These are phyloP conservation scores for Metacarcinus magister DNA, from an alignment of 2,888 invertebrate genomes.

Conservation along the genomic window DNA sequence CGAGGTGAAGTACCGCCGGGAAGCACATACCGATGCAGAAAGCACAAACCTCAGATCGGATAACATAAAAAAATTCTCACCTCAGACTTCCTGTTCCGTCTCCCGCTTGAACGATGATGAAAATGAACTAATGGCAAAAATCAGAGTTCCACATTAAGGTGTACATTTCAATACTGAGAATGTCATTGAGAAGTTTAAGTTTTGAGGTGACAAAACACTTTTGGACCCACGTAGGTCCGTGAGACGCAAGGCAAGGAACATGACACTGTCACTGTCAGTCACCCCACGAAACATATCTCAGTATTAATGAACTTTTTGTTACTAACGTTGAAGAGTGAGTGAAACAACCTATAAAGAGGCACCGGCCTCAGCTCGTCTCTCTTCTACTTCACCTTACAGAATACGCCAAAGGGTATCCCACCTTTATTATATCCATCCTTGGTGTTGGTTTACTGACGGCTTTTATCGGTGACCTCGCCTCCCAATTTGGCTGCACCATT, in stretches of 20 bases:
- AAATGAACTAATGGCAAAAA: neutral
- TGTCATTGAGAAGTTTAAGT: neutral
- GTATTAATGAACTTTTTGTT: neutral
- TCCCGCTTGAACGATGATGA: neutral
- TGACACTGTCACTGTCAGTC: neutral
- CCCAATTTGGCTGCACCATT: constrained; percentile 98
- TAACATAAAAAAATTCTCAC: neutral
- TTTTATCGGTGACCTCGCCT: constrained; percentile 97
- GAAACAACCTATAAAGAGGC: neutral
- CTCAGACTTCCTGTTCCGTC: neutral
- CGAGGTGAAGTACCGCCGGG: neutral
- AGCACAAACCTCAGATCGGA: neutral
- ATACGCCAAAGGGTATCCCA: constrained; percentile 96
- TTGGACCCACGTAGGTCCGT: neutral
- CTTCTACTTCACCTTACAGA: constrained; percentile 86
- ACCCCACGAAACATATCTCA: neutral
- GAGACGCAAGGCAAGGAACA: neutral
- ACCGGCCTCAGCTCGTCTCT: neutral
- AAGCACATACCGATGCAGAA: neutral
- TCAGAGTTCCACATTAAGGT: neutral
- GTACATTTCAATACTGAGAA: neutral
- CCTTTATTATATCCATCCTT: constrained; percentile 96
- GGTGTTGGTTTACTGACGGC: constrained; percentile 98
- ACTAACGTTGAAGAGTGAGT: neutral
- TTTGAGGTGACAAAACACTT: neutral